A percentile compares a stretch with the other conserved stretches of the same genome.
Conservation (phyloP, 2,888 invertebrate species). For the Fissipunctia ypsillon region DNA sequence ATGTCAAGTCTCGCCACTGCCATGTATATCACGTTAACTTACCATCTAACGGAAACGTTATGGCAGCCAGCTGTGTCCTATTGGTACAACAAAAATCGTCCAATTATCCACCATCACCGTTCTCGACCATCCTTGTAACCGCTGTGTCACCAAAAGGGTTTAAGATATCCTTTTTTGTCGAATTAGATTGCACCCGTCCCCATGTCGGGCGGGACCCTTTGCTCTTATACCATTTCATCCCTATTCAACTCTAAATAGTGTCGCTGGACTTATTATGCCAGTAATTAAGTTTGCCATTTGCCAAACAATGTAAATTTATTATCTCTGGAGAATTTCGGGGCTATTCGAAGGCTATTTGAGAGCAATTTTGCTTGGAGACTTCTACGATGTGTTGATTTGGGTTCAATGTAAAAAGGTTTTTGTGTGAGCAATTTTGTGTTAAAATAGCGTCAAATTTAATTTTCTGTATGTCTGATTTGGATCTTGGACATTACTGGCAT, state of each 20-base stretch:
- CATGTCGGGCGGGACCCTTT: slow-evolving; percentile 75
- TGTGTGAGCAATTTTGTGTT: slow-evolving; percentile 37
- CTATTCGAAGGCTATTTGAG: slow-evolving; percentile 33
- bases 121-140: slow-evolving; percentile 53
- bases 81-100: neutral
- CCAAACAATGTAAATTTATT: slow-evolving; percentile 69
- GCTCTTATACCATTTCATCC: slow-evolving; percentile 73
- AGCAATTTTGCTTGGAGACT: slow-evolving; percentile 35
- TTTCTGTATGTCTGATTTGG: slow-evolving; percentile 23
- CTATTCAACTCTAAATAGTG: slow-evolving; percentile 77
- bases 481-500: neutral
- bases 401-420: slow-evolving; percentile 46
- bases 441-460: slow-evolving; percentile 44
- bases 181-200: slow-evolving; percentile 86
- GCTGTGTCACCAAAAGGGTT: slow-evolving; percentile 76
- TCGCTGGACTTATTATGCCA: slow-evolving; percentile 73
- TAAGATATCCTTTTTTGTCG: slow-evolving; percentile 84
- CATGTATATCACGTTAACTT: too few species aligned
- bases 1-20: too few species aligned
- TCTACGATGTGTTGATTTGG: slow-evolving; percentile 56
- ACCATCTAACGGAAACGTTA: neutral
- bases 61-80: neutral
- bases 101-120: slow-evolving; percentile 10
- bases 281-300: slow-evolving; percentile 79
- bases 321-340: slow-evolving; percentile 43